These are phyloP conservation scores for Triplophysa tibetana DNA, from an alignment of 2,113 vertebrate species.

Conservation along the genomic window DNA sequence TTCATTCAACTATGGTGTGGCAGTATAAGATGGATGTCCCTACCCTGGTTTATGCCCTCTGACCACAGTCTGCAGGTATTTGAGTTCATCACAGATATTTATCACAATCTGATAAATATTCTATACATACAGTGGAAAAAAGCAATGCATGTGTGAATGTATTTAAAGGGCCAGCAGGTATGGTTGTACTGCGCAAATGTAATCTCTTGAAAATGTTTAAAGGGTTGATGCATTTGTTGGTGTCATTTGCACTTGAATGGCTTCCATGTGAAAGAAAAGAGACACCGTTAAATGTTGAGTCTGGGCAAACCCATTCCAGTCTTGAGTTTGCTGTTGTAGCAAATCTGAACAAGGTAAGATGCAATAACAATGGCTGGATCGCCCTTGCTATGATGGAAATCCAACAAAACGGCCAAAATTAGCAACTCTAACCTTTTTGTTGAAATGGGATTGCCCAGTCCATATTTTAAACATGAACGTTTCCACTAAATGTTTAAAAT, in stretches of 20 bases:
- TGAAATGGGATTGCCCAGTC: constrained; percentile 35
- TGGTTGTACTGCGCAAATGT: constrained; percentile 51
- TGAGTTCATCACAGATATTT: constrained; percentile 32
- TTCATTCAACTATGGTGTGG: constrained; percentile 42
- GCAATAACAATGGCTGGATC: constrained; percentile 26
- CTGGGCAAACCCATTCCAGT: constrained; percentile 38
- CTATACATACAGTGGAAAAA: constrained; percentile 2
- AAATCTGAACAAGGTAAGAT: constrained; percentile 16
- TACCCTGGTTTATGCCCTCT: constrained; percentile 43
- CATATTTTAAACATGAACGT: constrained; percentile 46
- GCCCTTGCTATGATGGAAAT: constrained; percentile 21
- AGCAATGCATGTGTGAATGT: constrained; percentile 37
- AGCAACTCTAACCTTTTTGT: background rate
- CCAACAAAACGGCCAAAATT: background rate
- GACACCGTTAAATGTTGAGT: constrained; percentile 39
- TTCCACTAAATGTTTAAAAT: constrained; percentile 26
- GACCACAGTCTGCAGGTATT: constrained; percentile 50
- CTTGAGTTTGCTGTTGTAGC: background rate
- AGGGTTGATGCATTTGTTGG: constrained; percentile 74
- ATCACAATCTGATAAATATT: constrained; percentile 25
- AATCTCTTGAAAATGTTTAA: constrained; percentile 66
- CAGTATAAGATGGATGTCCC: constrained; percentile 50
- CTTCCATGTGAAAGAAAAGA: constrained; percentile 35
- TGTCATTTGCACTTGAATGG: constrained; percentile 39
- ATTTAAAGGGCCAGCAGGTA: constrained; percentile 58